These are phyloP conservation scores for Athene cunicularia DNA, from an alignment of 2,113 vertebrate genomes.

Conservation along the genomic window DNA sequence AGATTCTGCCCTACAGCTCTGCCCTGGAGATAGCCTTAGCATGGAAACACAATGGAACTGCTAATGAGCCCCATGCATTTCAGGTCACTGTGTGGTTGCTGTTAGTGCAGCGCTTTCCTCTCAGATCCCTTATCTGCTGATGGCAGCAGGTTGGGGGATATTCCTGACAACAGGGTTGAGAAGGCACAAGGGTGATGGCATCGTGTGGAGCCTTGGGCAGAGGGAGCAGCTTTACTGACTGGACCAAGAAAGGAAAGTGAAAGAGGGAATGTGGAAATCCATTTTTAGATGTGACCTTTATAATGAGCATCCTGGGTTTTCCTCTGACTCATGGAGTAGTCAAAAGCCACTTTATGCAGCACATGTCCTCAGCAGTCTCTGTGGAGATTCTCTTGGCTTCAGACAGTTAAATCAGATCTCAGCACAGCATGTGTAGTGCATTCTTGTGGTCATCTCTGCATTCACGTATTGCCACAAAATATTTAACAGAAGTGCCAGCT, in stretches of 20 bases:
- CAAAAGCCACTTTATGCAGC: not conserved
- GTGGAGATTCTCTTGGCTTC: not conserved
- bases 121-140: not conserved
- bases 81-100: rapidly evolving
- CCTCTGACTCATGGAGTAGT: not conserved
- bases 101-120: not conserved
- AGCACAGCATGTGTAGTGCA: not conserved
- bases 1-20: not conserved
- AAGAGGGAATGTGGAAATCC: not conserved
- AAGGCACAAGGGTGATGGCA: not conserved
- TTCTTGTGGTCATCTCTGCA: constrained; percentile 4
- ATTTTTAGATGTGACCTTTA: constrained; percentile 6
- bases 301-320: not conserved
- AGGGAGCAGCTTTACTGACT: not conserved
- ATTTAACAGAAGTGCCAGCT: not conserved
- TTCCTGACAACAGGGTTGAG: not conserved
- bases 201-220: rapidly evolving
- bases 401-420: not conserved
- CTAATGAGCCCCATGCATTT: not conserved
- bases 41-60: not conserved
- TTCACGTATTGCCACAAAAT: not conserved
- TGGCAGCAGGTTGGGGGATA: not conserved
- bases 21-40: not conserved
- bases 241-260: not conserved
- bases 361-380: not conserved